Evolutionary conservation across 1,140 invertebrate genomes (phyloP), one percentile per base, ranked within the genome.

Genomic region (Orius insidiosus): DNA sequence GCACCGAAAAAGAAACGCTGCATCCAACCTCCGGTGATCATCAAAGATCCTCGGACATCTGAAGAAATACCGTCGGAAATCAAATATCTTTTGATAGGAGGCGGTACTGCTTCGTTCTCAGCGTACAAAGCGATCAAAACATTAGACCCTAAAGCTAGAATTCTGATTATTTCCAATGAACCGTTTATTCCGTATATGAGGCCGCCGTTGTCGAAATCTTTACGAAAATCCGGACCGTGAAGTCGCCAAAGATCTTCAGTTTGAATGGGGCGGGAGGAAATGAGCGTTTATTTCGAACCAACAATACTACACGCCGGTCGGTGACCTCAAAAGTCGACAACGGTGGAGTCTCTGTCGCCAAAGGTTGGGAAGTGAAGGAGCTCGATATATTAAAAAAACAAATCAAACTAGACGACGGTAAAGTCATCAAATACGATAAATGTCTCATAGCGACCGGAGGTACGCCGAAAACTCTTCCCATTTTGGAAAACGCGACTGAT

Each of bases 371-470:
- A 54, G 80, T 90, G 1, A 70, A 69, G 5, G 75, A 77, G 58
- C 58, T 95, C 11, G 82, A 93, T 68, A 64, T 74, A n/a, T 54
- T 58, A 13, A 70, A 76, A 11, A 76, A 75, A 57, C 72, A 64
- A 53, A 85, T 74, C 1, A 67, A 65, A 52, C 63, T 95, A 18
- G 72, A 83, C 19, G 75, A 85, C 66, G 82, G 79, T 33, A 63
- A 70, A 54, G 63, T 72, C 63, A 78, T 95, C 46, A 65, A 66
- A 40, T 95, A 86, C 65, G 74, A 84, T n/a, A 87, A 88, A 63
- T 94, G 87, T 62, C 70, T 95, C 31, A 72, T 95, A 55, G 88
- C 89, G 32, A 92, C 89, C 53, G 89, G 77, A 34, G 70, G 73
- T 40, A 64, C 60, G 38, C 84, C 86, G 1, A 84, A 78, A 61